These are phyloP conservation scores for Rallus crepitans DNA, from an alignment of 2,797 vertebrate species.

Conservation along the genomic window DNA sequence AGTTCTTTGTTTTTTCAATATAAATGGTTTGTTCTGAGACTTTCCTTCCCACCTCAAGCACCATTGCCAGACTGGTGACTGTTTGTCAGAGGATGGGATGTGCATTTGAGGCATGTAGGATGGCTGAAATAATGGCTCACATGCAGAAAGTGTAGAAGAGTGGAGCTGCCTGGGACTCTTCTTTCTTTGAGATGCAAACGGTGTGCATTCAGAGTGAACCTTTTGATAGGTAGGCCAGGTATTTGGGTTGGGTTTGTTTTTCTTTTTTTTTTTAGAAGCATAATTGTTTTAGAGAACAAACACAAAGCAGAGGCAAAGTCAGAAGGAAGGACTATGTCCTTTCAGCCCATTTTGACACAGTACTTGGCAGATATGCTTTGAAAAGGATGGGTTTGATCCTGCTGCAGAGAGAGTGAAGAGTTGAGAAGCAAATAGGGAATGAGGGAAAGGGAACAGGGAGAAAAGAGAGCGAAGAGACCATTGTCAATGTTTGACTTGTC, in stretches of 20 bases:
- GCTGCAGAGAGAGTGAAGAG: not conserved
- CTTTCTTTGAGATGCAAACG: not conserved
- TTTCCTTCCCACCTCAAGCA: not conserved
- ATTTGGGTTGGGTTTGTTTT: not conserved
- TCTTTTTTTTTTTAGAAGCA: not conserved
- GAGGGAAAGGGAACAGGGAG: not conserved
- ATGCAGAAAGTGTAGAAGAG: not conserved
- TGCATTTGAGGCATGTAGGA: fast-evolving
- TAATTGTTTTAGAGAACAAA: not conserved
- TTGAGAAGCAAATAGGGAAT: not conserved
- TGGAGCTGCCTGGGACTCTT: not conserved
- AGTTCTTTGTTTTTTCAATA: not conserved
- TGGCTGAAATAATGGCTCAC: not conserved
- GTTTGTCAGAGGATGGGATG: not conserved
- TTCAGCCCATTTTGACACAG: not conserved
- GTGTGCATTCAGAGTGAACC: not conserved
- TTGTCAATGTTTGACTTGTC: not conserved
- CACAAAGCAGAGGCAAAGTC: not conserved
- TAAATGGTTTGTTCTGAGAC: not conserved
- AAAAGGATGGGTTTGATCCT: not conserved
- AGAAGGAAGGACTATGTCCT: not conserved
- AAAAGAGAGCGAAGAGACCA: not conserved
- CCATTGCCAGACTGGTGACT: not conserved
- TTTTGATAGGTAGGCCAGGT: not conserved
- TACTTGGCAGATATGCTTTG: not conserved